Evolutionary conservation across 1,140 invertebrate genomes (phyloP).

Genomic region (Andricus grossulariae): DNA sequence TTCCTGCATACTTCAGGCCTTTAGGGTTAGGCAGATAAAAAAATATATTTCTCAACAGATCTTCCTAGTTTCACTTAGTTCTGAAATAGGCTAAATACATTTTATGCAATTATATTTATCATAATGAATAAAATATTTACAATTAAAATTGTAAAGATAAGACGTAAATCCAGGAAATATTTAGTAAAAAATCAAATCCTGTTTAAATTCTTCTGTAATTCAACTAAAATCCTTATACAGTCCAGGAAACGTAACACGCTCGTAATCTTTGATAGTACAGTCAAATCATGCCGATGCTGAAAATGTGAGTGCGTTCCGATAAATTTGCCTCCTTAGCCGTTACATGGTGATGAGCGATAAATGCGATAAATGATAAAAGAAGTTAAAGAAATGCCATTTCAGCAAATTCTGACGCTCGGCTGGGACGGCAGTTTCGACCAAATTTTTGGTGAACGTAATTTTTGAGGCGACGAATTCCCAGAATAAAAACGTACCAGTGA

Average conservation of each 20-base stretch:
- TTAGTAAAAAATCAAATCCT: too few species aligned
- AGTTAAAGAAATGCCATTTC: slow-evolving; percentile 1
- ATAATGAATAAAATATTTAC: too few species aligned
- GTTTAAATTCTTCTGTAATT: background rate
- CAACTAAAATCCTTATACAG: background rate
- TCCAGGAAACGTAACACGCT: background rate
- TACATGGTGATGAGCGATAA: background rate
- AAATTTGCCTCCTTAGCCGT: background rate
- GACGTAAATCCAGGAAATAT: too few species aligned
- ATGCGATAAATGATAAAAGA: background rate
- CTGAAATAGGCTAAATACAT: too few species aligned
- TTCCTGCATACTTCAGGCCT: too few species aligned
- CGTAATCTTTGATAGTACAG: background rate
- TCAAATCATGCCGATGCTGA: slow-evolving; percentile 10
- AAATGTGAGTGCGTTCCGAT: background rate
- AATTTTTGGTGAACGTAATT: background rate
- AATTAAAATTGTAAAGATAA: too few species aligned
- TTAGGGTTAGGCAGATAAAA: too few species aligned
- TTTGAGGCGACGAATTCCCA: background rate
- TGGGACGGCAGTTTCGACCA: background rate
- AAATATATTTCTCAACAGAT: too few species aligned
- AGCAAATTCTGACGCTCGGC: background rate
- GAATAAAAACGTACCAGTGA: background rate
- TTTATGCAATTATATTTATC: too few species aligned
- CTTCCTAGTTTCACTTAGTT: too few species aligned